A percentile compares a stretch with the other conserved stretches of the same genome.
Evolutionary conservation across 2,888 invertebrate genomes (phyloP).

Genomic region (Caenorhabditis angaria): DNA sequence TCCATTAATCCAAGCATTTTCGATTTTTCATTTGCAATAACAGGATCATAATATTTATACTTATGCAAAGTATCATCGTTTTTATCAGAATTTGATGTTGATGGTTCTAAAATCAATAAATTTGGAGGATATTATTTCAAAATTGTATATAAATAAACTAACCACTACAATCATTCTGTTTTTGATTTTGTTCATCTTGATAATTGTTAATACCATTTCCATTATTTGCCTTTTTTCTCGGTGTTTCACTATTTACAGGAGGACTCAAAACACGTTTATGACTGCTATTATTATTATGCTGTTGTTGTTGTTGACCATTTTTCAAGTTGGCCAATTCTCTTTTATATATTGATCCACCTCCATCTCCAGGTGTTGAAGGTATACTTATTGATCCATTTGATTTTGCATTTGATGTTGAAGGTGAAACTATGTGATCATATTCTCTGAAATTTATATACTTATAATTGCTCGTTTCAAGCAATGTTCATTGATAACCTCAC

Average conservation of each 20-base stretch:
- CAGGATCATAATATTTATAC: constrained; percentile 25
- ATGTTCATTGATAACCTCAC: too few relatives aligned
- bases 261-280: background rate
- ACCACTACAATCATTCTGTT: background rate
- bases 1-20: constrained; percentile 19
- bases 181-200: background rate
- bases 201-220: background rate
- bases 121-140: too few relatives aligned
- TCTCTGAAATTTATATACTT: background rate
- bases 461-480: background rate
- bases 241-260: background rate
- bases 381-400: background rate
- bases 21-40: constrained; percentile 9
- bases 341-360: constrained; percentile 10
- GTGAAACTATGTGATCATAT: constrained; percentile 1
- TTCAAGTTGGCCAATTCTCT: constrained; percentile 8
- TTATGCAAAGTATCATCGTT: constrained; percentile 9
- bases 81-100: background rate
- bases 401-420: constrained; percentile 8
- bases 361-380: background rate
- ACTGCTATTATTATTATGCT: background rate
- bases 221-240: background rate
- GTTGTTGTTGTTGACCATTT: background rate
- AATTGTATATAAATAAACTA: background rate
- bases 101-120: background rate